Base-by-base conservation (phyloP, 2,797 vertebrate species). In the Gila robusta region DNA sequence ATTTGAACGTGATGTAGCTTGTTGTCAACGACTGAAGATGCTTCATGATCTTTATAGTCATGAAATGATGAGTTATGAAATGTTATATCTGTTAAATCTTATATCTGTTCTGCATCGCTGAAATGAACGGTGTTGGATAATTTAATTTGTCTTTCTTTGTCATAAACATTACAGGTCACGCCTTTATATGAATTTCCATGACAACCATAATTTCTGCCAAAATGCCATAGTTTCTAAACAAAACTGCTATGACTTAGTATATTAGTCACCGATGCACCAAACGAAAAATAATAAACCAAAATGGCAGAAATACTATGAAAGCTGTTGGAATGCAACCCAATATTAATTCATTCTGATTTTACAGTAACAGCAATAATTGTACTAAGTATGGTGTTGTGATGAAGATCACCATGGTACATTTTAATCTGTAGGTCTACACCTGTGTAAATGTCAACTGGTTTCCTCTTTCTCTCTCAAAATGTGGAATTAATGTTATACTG, bases 111-210 rank as follows among this genome's bases (percentile, higher is more conserved):
- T 54, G 32, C 32, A 39, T 70, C 35, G 21, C 28, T 23, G 32
- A 70, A 41, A 74, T 37, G 28, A 28, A 10, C 11, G 17, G 52
- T 37, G 52, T 26, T 12, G 70, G 54, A 21, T 21, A 0, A 21
- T n/a, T 37, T 39, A 2, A 54, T 35, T 14, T 14, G 49, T 56
- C 4, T 39, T 7, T 70, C 11, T 59, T 82, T 72, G 69, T 62
- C 69, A 44, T 37, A 47, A 35, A 74, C 39, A 47, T 74, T 28
- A 49, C 26, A 6, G 28, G 44, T 83, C 44, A 77, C 59, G 59
- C 44, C 82, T 83, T 76, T 67, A 49, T 56, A 23, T 19, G 12
- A 9, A 73, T 72, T 82, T 44, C 21, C 11, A 62, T 39, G 32
- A 21, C n/a, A 37, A 83, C 14, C 59, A 26, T 17, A 3, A 3